Evolutionary conservation across 2,888 invertebrate genomes (phyloP).

Genomic region (Opisthograptis luteolata): DNA sequence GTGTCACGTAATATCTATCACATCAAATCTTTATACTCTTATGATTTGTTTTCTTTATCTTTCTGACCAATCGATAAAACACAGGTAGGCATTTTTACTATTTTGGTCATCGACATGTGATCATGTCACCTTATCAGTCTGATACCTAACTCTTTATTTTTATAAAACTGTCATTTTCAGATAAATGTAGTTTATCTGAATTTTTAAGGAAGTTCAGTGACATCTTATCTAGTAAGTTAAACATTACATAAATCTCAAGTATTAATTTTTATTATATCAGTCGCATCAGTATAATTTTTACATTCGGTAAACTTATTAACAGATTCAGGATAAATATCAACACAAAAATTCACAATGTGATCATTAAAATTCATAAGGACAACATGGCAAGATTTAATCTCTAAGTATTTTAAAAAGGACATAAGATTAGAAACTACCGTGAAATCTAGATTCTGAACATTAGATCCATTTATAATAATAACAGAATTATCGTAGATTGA

Average conservation of each 20-base stretch:
- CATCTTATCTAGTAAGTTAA: not conserved
- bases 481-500: constrained; percentile 35
- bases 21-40: too few species aligned
- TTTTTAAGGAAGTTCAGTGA: not conserved
- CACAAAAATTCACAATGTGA: constrained; percentile 53
- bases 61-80: not conserved
- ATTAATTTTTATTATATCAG: constrained; percentile 1
- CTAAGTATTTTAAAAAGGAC: constrained; percentile 58
- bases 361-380: constrained; percentile 61
- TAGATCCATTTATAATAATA: constrained; percentile 60
- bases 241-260: not conserved
- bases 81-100: too few species aligned
- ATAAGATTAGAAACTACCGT: constrained; percentile 68
- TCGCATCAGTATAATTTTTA: constrained; percentile 4
- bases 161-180: not conserved
- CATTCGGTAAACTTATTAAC: constrained; percentile 49
- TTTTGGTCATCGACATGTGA: not conserved
- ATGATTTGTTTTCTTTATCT: too few species aligned
- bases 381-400: constrained; percentile 51
- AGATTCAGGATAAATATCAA: constrained; percentile 52
- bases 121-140: not conserved
- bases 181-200: not conserved
- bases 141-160: not conserved
- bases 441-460: constrained; percentile 59
- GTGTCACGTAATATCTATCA: too few species aligned